A percentile compares a stretch with the other conserved stretches of the same genome.
Conservation (phyloP, 2,113 vertebrate species). For the Barnardius zonarius region DNA sequence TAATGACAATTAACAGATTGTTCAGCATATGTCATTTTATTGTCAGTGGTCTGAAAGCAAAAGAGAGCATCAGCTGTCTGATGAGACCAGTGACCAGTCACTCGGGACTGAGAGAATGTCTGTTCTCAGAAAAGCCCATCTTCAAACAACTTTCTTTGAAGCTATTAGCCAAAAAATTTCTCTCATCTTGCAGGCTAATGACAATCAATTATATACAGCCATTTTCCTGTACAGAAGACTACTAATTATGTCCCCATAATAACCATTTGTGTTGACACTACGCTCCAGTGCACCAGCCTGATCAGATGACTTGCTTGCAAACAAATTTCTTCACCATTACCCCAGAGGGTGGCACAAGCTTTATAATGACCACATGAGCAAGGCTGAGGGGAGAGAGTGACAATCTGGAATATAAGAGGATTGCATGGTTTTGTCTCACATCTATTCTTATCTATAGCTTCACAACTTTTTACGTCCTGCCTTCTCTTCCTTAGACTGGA, state of each 20-base stretch:
- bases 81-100: not conserved
- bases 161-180: not conserved
- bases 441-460: not conserved
- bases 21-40: not conserved
- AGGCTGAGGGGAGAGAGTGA: not conserved
- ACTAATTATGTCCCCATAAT: not conserved
- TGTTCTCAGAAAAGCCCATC: not conserved
- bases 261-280: not conserved
- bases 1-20: constrained; percentile 23
- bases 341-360: not conserved
- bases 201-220: not conserved
- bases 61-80: not conserved
- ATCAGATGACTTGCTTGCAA: not conserved
- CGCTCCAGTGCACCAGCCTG: not conserved
- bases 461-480: not conserved
- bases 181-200: not conserved
- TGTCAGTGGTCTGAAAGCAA: not conserved
- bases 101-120: not conserved
- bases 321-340: not conserved
- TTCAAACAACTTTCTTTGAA: not conserved
- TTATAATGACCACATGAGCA: not conserved
- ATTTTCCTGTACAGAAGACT: not conserved
- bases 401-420: not conserved
- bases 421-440: not conserved
- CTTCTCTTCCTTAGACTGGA: not conserved